Percentiles rank a stretch among this genome's conserved stretches.
These are phyloP conservation scores for Arge pagana DNA, from an alignment of 2,888 invertebrate species.

Conservation along the genomic window DNA sequence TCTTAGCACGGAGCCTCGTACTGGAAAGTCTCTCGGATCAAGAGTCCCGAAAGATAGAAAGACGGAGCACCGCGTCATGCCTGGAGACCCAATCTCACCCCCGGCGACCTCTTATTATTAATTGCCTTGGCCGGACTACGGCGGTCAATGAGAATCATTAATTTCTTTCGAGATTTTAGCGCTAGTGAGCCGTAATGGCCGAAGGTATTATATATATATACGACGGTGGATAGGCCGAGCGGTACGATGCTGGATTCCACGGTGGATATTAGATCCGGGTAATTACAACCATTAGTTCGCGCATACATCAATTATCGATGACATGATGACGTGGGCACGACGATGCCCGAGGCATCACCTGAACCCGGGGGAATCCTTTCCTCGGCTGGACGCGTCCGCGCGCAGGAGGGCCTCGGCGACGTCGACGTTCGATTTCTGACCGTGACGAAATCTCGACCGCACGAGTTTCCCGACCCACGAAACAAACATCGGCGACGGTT, in stretches of 20 bases:
- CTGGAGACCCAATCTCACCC: constrained; percentile 27
- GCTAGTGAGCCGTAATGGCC: constrained; percentile 10
- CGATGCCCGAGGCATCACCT: constrained; percentile 43
- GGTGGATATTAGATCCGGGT: constrained; percentile 50
- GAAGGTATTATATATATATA: background rate
- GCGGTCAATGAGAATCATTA: constrained; percentile 35
- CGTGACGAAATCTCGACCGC: constrained; percentile 21
- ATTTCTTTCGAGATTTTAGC: constrained; percentile 39
- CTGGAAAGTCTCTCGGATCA: too few species aligned
- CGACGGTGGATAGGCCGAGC: background rate
- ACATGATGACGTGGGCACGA: constrained; percentile 51
- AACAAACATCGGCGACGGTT: background rate
- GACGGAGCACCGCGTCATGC: constrained; percentile 12
- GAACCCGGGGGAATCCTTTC: constrained; percentile 37
- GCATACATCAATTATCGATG: constrained; percentile 56
- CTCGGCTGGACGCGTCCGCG: constrained; percentile 6
- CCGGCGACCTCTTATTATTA: constrained; percentile 30
- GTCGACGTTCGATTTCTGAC: constrained; percentile 10
- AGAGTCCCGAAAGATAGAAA: background rate
- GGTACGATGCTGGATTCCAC: constrained; percentile 41
- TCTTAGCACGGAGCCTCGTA: too few species aligned
- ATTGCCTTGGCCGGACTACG: constrained; percentile 27
- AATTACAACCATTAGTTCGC: constrained; percentile 54
- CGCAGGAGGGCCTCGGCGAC: constrained; percentile 4
- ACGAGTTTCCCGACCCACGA: background rate